Evolutionary conservation across 2,797 vertebrate genomes (phyloP), one percentile per base, ranked within the genome.

Genomic region (Dallia pectoralis): DNA sequence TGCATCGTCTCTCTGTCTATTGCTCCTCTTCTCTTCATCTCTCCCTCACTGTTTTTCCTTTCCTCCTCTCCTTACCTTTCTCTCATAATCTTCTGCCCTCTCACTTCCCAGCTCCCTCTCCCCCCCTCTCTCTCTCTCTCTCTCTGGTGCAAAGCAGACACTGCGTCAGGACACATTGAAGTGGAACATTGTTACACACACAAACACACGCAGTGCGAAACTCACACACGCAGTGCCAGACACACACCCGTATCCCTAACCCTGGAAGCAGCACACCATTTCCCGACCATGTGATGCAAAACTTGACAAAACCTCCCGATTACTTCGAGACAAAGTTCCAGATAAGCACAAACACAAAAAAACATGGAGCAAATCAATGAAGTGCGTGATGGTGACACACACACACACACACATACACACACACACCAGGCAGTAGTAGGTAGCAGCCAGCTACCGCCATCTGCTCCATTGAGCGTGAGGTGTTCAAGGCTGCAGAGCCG

Each of bases 381-480:
- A 67, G 36, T 67, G n/a, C 65, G 22, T 22, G 40, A 22, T 14
- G 36, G 12, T 25, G 40, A 67, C 19, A 44, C 51, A 76, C 51
- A 30, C 29, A 36, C 29, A 33, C 0, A 29, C 19, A n/a, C 25
- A 27, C 19, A 59, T 18, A 33, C 48, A 71, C 32, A 62, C 70
- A 71, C 56, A 4, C 66, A 86, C 81, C 47, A 75, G 78, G 36
- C 79, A 71, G 61, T 48, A 63, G 80, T 79, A 71, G 53, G 80
- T 78, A 70, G 53, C 76, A 82, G 73, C 66, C 69, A 36, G 73
- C 66, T 67, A 36, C 72, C 70, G 79, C 87, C 88, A 89, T 91
- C 89, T 91, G 89, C 82, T 89, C 82, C 87, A 86, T 87, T 90
- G 87, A 89, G 74, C 85, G 75, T 87, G 81, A 81, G 27, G 27